Evolutionary conservation across 53 echinoderm and acorn worm genomes (phyloP).

Genomic region (Henricia sp.): DNA sequence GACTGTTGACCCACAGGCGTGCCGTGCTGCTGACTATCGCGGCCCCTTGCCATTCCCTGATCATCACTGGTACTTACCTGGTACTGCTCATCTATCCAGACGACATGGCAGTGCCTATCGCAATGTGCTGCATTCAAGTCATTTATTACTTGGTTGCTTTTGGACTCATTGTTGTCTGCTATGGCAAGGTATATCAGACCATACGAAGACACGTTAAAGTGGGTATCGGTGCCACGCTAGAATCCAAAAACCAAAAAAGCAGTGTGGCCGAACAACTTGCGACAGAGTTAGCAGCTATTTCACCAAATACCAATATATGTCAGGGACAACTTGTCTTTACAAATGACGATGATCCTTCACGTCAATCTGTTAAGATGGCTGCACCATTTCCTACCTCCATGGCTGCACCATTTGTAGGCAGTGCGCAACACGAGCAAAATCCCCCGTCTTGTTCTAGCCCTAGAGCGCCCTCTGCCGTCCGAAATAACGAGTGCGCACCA

Average conservation of each 20-base stretch:
- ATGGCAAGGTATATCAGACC: not conserved
- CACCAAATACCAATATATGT: not conserved
- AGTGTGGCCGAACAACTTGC: not conserved
- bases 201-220: not conserved
- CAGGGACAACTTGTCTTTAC: not conserved
- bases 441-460: not conserved
- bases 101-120: not conserved
- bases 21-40: not conserved
- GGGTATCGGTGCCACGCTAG: not conserved
- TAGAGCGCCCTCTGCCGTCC: not conserved
- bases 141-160: not conserved
- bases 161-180: not conserved
- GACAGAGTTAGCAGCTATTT: not conserved
- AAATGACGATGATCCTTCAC: too few relatives aligned
- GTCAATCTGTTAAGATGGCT: too few relatives aligned
- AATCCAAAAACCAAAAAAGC: not conserved
- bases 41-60: not conserved
- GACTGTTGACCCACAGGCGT: slow-evolving; percentile 14
- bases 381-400: too few relatives aligned
- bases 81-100: not conserved
- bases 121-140: not conserved
- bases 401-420: too few relatives aligned
- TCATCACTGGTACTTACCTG: not conserved
- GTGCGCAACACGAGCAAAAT: not conserved
- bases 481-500: not conserved